Conservation (phyloP, 92 coral and sea anemone species). For the Pocillopora meandrina region DNA sequence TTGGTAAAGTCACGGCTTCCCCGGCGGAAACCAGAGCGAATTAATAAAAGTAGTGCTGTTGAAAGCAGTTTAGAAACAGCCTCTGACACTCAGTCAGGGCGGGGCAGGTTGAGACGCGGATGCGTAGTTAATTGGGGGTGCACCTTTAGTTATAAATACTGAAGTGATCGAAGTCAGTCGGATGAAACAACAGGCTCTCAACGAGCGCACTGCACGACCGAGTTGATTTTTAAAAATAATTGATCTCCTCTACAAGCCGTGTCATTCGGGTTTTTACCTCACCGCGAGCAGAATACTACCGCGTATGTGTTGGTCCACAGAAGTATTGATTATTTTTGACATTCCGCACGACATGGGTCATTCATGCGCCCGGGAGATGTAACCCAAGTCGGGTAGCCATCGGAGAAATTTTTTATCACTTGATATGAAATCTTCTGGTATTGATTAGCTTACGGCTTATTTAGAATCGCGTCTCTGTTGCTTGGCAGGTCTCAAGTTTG, state of each 20-base stretch:
- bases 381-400: constrained; percentile 41
- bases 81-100: constrained; percentile 27
- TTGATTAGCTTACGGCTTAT: constrained; percentile 66
- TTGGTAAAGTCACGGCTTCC: neutral
- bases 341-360: neutral
- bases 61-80: constrained; percentile 30
- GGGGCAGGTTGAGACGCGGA: constrained; percentile 26
- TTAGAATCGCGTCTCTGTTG: constrained; percentile 51
- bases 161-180: neutral
- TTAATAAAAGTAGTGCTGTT: constrained; percentile 4
- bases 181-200: neutral
- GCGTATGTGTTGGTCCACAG: constrained; percentile 1
- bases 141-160: constrained; percentile 16
- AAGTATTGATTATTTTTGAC: constrained; percentile 14
- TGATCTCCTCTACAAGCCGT: constrained; percentile 1
- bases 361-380: neutral
- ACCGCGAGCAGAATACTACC: neutral
- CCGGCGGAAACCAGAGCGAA: constrained; percentile 18
- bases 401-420: constrained; percentile 26
- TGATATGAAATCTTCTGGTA: constrained; percentile 46
- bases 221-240: neutral
- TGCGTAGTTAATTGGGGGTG: constrained; percentile 31
- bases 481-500: constrained; percentile 42
- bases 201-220: neutral
- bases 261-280: constrained; percentile 12